Conservation (phyloP, 2,113 vertebrate species). For the Oxyruncus cristatus region DNA sequence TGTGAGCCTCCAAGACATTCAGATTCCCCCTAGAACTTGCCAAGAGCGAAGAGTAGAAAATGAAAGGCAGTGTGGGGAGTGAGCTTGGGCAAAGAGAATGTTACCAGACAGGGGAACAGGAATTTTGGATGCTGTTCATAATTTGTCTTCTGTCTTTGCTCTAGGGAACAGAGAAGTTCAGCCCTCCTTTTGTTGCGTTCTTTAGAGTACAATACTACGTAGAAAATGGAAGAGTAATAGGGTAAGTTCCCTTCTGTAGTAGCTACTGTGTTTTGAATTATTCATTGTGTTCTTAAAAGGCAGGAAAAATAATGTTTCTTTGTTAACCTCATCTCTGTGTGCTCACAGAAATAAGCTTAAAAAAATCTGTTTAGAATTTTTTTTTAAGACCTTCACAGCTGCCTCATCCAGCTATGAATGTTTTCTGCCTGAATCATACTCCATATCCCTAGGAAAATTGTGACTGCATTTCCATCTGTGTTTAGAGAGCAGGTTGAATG, state of each 20-base stretch:
- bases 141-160: neutral
- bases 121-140: neutral
- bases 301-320: neutral
- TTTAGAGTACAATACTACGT: slow-evolving; percentile 89
- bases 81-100: neutral
- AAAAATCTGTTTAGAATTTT: neutral
- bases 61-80: neutral
- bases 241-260: slow-evolving; percentile 64
- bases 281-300: neutral
- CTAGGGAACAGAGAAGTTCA: slow-evolving; percentile 76
- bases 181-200: slow-evolving; percentile 79
- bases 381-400: neutral
- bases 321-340: neutral
- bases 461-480: neutral
- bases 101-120: neutral
- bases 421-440: neutral
- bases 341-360: neutral
- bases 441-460: neutral
- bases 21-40: neutral
- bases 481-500: neutral
- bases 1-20: neutral
- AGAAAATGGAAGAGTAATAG: slow-evolving; percentile 86
- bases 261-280: neutral
- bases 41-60: neutral
- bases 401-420: neutral